Percentiles rank a stretch among this genome's conserved stretches.
These are phyloP conservation scores for Drosophila birchii DNA, from an alignment of 2,888 invertebrate genomes.

Conservation along the genomic window DNA sequence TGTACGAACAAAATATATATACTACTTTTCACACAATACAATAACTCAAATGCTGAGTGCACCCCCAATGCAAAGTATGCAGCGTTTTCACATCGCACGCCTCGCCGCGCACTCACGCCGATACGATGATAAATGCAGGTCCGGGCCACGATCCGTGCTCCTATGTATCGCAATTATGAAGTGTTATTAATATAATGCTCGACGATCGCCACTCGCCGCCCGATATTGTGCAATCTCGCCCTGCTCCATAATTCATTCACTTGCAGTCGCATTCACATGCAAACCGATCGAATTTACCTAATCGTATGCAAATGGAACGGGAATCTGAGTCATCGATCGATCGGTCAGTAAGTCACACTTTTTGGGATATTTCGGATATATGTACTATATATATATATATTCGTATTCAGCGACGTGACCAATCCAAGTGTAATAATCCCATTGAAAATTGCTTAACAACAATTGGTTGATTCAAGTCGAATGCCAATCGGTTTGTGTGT, in stretches of 20 bases:
- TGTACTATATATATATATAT: not conserved
- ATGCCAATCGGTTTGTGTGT: not conserved
- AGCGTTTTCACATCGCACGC: constrained; percentile 33
- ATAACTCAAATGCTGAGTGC: constrained; percentile 35
- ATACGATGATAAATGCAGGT: constrained; percentile 30
- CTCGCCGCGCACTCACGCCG: constrained; percentile 14
- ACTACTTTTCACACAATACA: constrained; percentile 22
- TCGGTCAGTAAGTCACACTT: constrained; percentile 35
- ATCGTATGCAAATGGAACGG: constrained; percentile 40
- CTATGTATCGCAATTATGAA: constrained; percentile 29
- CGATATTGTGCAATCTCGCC: constrained; percentile 34
- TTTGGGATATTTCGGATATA: constrained; percentile 26
- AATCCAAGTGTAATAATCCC: constrained; percentile 8
- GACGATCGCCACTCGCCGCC: not conserved
- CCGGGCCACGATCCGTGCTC: constrained; percentile 21
- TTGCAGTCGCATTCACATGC: constrained; percentile 15
- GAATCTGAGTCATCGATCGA: constrained; percentile 14
- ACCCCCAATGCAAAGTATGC: constrained; percentile 19
- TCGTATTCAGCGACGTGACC: constrained; percentile 27
- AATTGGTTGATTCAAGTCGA: not conserved
- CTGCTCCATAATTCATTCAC: constrained; percentile 26
- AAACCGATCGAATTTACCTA: constrained; percentile 12
- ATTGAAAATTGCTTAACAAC: constrained; percentile 16
- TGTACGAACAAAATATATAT: constrained; percentile 48
- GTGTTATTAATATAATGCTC: constrained; percentile 36